Evolutionary conservation across 2,113 vertebrate genomes (phyloP), one percentile per base, ranked within the genome.

Genomic region (Cnemophilus loriae): DNA sequence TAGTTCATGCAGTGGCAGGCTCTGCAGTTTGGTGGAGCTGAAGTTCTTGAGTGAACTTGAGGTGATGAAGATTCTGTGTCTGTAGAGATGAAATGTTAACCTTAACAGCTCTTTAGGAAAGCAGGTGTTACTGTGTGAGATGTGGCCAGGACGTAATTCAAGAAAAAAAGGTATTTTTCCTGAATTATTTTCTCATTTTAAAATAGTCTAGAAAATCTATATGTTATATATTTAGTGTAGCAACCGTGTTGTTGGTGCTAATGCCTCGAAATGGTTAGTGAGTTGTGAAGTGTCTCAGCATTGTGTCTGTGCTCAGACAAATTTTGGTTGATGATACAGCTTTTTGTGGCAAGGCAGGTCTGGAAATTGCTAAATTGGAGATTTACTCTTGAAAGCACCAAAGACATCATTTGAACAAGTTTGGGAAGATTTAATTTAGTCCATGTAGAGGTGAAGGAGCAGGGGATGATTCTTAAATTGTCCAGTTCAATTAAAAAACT

Each of bases 141-240:
- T 1, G 1, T 88, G 65, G 5, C 18, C 8, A 27, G 10, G 10
- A 19, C 0, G 1, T 28, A 44, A 16, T 14, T 61, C 9, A 74
- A 35, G 52, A 55, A 80, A 35, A 10, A 10, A 67, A 30, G 1
- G 2, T 22, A 2, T 26, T 70, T 47, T 46, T 75, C 33, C 11
- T 82, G 13, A 50, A 17, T 60, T 65, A 1, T 71, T 53, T 52
- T 59, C 24, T 59, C 4, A 11, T 67, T 91, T 84, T 78, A 47
- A 70, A 56, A 1, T 20, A 41, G 18, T 21, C 12, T 59, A 44
- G 37, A 4, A 68, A 33, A 53, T 46, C 6, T 55, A 4, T 30
- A 5, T 27, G 14, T 50, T 79, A 13, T 22, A 1, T 49, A 21
- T 10, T 56, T 77, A 37, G 16, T 23, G 27, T 53, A 59, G 30